Evolutionary conservation across 2,888 invertebrate genomes (phyloP).

Genomic region (Lapara coniferarum): DNA sequence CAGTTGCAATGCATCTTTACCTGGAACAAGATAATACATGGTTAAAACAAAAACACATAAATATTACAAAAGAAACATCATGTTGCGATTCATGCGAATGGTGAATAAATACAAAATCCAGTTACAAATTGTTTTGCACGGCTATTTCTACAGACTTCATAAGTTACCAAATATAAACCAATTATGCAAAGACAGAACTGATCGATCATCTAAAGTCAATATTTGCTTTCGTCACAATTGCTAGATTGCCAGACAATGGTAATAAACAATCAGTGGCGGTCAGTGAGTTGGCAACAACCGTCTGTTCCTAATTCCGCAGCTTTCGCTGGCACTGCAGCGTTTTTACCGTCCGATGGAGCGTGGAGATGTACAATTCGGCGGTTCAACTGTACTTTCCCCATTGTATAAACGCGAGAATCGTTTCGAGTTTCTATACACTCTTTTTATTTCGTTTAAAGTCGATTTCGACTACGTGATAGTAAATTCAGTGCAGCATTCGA

Average conservation of each 20-base stretch:
- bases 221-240: constrained; percentile 14
- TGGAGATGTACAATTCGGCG: constrained; percentile 54
- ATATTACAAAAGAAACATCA: not conserved
- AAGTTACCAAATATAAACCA: constrained; percentile 3
- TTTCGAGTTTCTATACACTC: constrained; percentile 3
- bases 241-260: constrained; percentile 17
- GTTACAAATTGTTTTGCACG: not conserved
- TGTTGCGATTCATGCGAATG: not conserved
- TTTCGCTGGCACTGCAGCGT: constrained; percentile 53
- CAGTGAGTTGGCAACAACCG: constrained; percentile 2
- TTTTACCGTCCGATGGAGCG: constrained; percentile 55
- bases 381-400: constrained; percentile 59
- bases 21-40: constrained; percentile 8
- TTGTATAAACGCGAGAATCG: not conserved
- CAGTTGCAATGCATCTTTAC: not conserved
- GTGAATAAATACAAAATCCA: not conserved
- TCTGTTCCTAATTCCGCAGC: constrained; percentile 45
- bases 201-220: constrained; percentile 10
- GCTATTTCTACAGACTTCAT: not conserved
- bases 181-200: constrained; percentile 10
- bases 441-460: constrained; percentile 5
- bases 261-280: constrained; percentile 4
- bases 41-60: not conserved
- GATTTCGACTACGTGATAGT: not conserved
- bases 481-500: not conserved